These are phyloP conservation scores for Microctonus hyperodae DNA, from an alignment of 2,888 invertebrate genomes.

Conservation along the genomic window DNA sequence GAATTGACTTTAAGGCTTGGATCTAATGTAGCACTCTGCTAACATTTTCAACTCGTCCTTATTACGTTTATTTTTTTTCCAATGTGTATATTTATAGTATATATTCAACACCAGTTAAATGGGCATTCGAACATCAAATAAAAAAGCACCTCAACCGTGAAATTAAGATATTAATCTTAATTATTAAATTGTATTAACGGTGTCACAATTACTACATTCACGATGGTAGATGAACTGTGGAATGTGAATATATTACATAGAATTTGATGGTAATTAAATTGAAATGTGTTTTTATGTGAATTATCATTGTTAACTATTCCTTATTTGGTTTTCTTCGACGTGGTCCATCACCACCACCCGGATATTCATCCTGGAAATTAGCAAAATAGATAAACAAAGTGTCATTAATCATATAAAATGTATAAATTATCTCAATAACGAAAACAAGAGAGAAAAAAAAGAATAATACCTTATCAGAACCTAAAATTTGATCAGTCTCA, in stretches of 20 bases:
- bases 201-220: constrained; percentile 35
- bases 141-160: background rate
- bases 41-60: background rate
- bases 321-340: constrained; percentile 61
- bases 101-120: background rate
- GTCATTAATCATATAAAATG: background rate
- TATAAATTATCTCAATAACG: background rate
- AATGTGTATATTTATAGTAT: background rate
- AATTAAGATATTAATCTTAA: too few species aligned
- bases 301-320: constrained; percentile 47
- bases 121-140: background rate
- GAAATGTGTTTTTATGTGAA: constrained; percentile 30
- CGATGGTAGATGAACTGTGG: constrained; percentile 49
- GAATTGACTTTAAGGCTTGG: background rate
- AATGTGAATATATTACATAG: constrained; percentile 53
- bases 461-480: constrained; percentile 50
- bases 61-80: too few species aligned
- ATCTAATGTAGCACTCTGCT: background rate
- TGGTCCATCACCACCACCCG: constrained; percentile 53
- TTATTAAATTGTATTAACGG: constrained; percentile 39
- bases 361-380: constrained; percentile 47
- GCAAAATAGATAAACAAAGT: background rate
- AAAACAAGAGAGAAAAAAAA: background rate
- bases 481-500: constrained; percentile 49
- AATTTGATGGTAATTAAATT: constrained; percentile 43